These are phyloP conservation scores for Sarcophaga bullata DNA, from an alignment of 1,140 invertebrate species.

Conservation along the genomic window DNA sequence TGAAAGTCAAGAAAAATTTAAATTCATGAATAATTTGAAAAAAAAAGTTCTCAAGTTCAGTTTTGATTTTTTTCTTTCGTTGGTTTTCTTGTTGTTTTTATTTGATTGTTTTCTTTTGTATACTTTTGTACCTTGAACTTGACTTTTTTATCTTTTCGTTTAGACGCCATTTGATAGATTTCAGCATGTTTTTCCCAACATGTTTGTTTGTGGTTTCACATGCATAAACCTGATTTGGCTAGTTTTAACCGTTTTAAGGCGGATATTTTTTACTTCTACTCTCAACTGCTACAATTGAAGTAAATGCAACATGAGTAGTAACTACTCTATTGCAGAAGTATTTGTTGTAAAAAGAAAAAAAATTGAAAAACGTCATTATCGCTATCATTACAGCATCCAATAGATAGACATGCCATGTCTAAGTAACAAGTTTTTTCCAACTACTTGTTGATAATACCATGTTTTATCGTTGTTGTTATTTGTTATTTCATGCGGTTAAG, in stretches of 20 bases:
- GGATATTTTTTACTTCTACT: background rate
- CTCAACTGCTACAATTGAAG: too few relatives aligned
- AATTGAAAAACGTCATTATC: background rate
- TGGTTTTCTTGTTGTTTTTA: too few relatives aligned
- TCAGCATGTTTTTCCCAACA: background rate
- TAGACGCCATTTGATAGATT: background rate
- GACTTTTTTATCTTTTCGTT: background rate
- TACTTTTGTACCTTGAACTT: background rate
- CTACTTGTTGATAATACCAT: background rate
- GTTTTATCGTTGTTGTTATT: background rate
- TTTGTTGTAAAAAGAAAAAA: too few relatives aligned
- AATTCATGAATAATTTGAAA: background rate
- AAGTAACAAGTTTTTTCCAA: background rate
- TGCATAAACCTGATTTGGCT: background rate
- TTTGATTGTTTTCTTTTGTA: too few relatives aligned
- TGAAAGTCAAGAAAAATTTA: constrained; percentile 27
- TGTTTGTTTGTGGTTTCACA: background rate
- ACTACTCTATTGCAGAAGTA: background rate
- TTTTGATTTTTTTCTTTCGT: too few relatives aligned
- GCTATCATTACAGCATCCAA: background rate
- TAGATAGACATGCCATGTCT: background rate
- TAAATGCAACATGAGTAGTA: background rate
- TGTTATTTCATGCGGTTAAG: background rate
- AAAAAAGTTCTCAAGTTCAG: too few relatives aligned
- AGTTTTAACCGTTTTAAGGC: background rate